Percentiles rank a stretch among this genome's conserved stretches.
Evolutionary conservation across 2,113 vertebrate genomes (phyloP).

Genomic region (Eubucco bourcierii): DNA sequence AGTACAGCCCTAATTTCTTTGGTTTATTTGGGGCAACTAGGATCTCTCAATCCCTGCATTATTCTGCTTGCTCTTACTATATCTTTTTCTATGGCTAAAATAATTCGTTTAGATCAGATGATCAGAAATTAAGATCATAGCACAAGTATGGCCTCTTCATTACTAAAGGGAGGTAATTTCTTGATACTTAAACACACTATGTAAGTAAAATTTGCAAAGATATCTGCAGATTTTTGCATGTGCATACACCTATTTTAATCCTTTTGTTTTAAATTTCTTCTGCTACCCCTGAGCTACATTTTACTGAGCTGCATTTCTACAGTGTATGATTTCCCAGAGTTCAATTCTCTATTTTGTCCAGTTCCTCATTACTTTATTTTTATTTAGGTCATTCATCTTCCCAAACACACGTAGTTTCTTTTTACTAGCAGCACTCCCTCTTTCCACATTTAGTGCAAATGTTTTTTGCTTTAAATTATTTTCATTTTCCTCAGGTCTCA

Average conservation of each 20-base stretch:
- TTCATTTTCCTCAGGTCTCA: conserved; percentile 4
- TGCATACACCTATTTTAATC: not conserved
- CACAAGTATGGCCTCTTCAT: not conserved
- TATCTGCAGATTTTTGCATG: not conserved
- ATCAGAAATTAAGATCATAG: conserved; percentile 38
- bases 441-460: conserved; percentile 40
- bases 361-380: conserved; percentile 20
- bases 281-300: not conserved
- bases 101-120: conserved; percentile 18
- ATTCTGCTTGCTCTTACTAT: not conserved
- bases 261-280: not conserved
- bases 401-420: not conserved
- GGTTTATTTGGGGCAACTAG: not conserved
- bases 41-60: not conserved
- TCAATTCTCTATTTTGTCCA: conserved; percentile 22
- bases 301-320: conserved; percentile 2
- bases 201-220: conserved; percentile 29
- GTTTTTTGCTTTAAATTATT: conserved; percentile 32
- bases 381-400: conserved; percentile 41
- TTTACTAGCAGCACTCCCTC: not conserved
- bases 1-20: conserved; percentile 9
- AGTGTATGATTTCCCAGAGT: not conserved
- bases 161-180: conserved; percentile 19
- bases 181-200: conserved; percentile 31
- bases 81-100: not conserved